These are phyloP conservation scores for Megalonaias nervosa DNA, from an alignment of 1,140 invertebrate genomes.

Conservation along the genomic window DNA sequence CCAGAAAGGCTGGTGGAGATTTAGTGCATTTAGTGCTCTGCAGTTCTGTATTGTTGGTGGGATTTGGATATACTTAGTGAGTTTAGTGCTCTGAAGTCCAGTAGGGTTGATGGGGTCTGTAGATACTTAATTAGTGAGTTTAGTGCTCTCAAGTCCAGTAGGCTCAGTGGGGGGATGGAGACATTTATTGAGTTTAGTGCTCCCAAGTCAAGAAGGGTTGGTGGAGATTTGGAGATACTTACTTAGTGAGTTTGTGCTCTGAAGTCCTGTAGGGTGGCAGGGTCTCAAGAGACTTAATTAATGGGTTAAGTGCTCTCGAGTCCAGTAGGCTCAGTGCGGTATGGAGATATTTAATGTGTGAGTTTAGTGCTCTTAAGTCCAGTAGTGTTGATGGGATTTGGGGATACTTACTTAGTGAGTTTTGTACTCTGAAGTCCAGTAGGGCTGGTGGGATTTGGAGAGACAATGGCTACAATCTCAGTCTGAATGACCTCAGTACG, in stretches of 20 bases:
- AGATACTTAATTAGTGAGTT: conserved; percentile 23
- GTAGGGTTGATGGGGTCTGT: conserved; percentile 53
- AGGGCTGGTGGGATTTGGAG: conserved; percentile 52
- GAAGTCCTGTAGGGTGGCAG: no score
- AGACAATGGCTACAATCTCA: conserved; percentile 43
- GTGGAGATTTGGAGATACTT: background rate
- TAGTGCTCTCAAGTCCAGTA: no score
- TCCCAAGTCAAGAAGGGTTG: no score
- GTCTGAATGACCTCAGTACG: conserved; percentile 6
- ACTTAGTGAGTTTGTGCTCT: no score
- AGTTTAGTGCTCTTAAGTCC: conserved; percentile 24
- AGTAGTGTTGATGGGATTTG: conserved; percentile 51
- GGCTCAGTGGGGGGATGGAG: no score
- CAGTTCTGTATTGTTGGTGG: conserved; percentile 43
- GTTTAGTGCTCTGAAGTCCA: conserved; percentile 22
- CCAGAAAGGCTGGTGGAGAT: conserved; percentile 51
- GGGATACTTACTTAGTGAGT: conserved; percentile 20
- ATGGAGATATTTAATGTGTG: conserved; percentile 27
- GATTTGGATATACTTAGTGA: conserved; percentile 37
- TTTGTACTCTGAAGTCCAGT: conserved; percentile 29
- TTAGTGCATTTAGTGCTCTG: conserved; percentile 22
- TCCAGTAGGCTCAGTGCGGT: conserved; percentile 49
- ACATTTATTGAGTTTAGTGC: no score
- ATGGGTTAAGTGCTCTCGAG: conserved; percentile 4
- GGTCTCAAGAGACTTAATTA: conserved; percentile 23